Evolutionary conservation across 2,888 invertebrate genomes (phyloP).

Genomic region (Pollenia griseotomentosa): DNA sequence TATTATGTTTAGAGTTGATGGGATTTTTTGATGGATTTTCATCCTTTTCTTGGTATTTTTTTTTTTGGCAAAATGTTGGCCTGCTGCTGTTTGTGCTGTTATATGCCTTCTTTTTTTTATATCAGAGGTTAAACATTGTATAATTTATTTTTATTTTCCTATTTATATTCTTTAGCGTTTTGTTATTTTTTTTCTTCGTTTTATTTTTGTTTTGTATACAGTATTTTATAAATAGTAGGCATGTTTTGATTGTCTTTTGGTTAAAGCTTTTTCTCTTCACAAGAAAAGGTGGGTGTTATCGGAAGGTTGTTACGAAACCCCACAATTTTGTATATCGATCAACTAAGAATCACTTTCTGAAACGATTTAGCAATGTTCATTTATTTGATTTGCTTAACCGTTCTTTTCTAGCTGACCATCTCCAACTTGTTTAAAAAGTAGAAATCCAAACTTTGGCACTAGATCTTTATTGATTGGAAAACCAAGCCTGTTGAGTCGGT

Average conservation of each 20-base stretch:
- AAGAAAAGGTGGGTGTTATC: too few species aligned
- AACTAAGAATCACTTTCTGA: too few species aligned
- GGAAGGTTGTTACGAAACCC: too few species aligned
- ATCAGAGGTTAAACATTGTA: slow-evolving; percentile 60
- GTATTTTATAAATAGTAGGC: neutral
- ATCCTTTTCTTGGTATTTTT: slow-evolving; percentile 3
- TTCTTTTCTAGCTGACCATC: too few species aligned
- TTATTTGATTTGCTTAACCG: too few species aligned
- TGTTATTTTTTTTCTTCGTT: slow-evolving; percentile 17
- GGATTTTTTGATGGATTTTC: slow-evolving; percentile 32
- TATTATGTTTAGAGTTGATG: slow-evolving; percentile 1
- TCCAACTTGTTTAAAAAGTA: too few species aligned
- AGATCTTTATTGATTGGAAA: too few species aligned
- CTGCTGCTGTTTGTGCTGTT: neutral
- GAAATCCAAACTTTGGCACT: too few species aligned
- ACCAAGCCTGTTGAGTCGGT: too few species aligned
- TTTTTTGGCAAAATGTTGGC: neutral
- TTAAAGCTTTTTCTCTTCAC: neutral
- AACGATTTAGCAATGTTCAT: too few species aligned
- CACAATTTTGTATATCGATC: too few species aligned
- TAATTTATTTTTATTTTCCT: slow-evolving; percentile 62
- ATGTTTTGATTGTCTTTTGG: neutral
- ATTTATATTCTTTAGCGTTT: slow-evolving; percentile 53
- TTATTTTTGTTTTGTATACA: neutral
- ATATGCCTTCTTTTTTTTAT: slow-evolving; percentile 47